phyloP scores from a whole-genome alignment of 1,140 invertebrate genomes.

The Drosophila punjabiensis region DNA sequence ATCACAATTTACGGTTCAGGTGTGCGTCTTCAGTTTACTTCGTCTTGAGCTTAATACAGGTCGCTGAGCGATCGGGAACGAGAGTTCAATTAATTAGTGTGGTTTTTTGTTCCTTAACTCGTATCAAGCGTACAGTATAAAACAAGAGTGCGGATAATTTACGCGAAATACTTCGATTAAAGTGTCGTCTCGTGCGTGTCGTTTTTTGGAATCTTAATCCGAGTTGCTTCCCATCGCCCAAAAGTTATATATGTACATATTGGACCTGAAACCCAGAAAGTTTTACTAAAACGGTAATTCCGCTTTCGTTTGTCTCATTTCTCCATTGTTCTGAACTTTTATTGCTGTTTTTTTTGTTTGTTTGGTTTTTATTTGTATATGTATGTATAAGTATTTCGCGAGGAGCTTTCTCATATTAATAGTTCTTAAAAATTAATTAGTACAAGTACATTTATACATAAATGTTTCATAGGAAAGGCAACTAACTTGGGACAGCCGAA shows the following conservation, averaged over 20 bases:
- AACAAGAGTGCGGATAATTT: constrained; percentile 33
- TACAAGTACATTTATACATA: not conserved
- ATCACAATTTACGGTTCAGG: not conserved
- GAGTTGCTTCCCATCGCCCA: not conserved
- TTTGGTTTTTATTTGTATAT: constrained; percentile 3
- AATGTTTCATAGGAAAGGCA: not conserved
- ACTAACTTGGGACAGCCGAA: not conserved
- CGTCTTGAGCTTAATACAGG: constrained; percentile 16
- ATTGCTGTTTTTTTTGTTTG: constrained; percentile 32
- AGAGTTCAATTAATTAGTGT: constrained; percentile 22
- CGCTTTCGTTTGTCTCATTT: constrained; percentile 18
- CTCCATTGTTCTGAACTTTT: constrained; percentile 4
- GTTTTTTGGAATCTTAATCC: constrained; percentile 7
- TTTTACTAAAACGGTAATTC: constrained; percentile 28
- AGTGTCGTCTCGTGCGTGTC: constrained; percentile 25
- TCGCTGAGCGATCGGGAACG: constrained; percentile 1
- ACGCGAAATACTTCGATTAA: constrained; percentile 29
- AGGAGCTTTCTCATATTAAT: not conserved
- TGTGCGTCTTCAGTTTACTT: constrained; percentile 9
- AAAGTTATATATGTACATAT: constrained; percentile 16
- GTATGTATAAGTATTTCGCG: not conserved
- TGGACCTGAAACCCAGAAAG: constrained; percentile 24
- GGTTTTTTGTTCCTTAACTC: constrained; percentile 7
- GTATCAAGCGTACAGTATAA: constrained; percentile 28
- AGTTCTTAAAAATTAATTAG: not conserved